Conservation (phyloP, 2,797 vertebrate genomes). For the Aratinga solstitialis region DNA sequence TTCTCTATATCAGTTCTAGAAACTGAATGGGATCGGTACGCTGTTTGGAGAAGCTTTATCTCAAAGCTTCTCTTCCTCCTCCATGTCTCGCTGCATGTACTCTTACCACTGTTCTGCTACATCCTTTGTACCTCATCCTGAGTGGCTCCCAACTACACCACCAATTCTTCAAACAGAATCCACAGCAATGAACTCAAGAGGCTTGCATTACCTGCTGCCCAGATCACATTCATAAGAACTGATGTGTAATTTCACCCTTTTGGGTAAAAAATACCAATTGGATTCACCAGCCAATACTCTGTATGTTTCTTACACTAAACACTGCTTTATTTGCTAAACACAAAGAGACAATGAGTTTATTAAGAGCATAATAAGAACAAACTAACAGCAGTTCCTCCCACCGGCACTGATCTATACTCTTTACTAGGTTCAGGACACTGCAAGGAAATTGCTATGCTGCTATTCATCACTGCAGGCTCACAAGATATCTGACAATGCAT, state of each 20-base stretch:
- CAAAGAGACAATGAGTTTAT: not conserved
- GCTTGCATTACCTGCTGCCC: not conserved
- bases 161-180: not conserved
- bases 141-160: not conserved
- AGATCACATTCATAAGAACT: not conserved
- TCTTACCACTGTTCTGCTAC: not conserved
- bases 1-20: not conserved
- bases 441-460: not conserved
- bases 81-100: not conserved
- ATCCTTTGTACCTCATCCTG: not conserved
- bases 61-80: not conserved
- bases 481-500: not conserved
- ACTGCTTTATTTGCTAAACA: not conserved
- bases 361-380: not conserved
- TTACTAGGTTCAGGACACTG: not conserved
- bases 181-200: not conserved
- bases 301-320: not conserved
- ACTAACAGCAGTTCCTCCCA: not conserved
- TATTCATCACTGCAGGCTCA: not conserved
- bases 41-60: not conserved
- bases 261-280: not conserved
- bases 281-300: not conserved
- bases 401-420: not conserved
- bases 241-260: not conserved
- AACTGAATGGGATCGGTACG: not conserved